Conservation (phyloP, 2,888 invertebrate species). For the Clusia tigrina region DNA sequence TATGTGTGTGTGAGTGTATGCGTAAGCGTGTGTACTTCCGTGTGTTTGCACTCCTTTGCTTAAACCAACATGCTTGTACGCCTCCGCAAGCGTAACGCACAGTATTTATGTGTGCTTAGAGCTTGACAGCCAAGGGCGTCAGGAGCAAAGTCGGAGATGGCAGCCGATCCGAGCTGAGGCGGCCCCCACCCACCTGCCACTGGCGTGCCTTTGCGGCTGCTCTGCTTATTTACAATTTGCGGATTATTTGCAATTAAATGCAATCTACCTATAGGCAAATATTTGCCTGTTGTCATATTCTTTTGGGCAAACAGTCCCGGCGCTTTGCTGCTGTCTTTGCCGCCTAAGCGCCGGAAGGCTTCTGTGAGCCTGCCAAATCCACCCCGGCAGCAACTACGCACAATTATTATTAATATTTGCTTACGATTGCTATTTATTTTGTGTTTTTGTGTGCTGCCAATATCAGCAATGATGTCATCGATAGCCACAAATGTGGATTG, state of each 20-base stretch:
- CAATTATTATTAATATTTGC: conserved; percentile 32
- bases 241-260: conserved; percentile 49
- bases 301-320: conserved; percentile 11
- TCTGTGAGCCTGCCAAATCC: conserved; percentile 33
- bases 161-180: no score
- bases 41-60: neutral
- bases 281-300: conserved; percentile 34
- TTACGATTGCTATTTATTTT: conserved; percentile 20
- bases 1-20: neutral
- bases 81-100: neutral
- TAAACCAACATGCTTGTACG: neutral
- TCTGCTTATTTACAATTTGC: conserved; percentile 39
- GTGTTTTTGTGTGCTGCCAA: conserved; percentile 24
- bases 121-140: neutral
- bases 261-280: conserved; percentile 26
- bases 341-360: conserved; percentile 43
- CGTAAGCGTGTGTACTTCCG: neutral
- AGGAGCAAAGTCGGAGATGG: no score
- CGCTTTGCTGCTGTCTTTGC: neutral
- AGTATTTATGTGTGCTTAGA: neutral
- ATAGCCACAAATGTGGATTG: conserved; percentile 33
- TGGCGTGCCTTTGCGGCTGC: neutral
- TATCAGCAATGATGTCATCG: conserved; percentile 32
- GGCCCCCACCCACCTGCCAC: no score
- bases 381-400: conserved; percentile 23